A percentile compares a stretch with the other conserved stretches of the same genome.
phyloP scores from a whole-genome alignment of 2,888 invertebrate genomes.

The Drosophila yooni region DNA sequence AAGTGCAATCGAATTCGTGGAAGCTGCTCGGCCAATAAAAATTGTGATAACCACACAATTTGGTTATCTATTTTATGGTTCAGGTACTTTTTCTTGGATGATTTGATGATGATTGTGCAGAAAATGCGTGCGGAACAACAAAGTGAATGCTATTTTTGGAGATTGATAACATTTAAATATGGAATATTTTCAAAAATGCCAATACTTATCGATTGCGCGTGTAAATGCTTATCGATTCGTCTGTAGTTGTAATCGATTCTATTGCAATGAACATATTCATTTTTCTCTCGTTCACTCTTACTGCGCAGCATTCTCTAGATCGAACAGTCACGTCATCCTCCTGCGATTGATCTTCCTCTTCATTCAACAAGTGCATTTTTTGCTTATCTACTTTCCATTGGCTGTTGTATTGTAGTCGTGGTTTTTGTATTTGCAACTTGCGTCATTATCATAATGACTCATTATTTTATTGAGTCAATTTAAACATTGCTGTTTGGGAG shows the following conservation, averaged over 20 bases:
- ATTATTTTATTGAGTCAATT: not conserved
- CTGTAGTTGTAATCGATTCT: not conserved
- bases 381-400: not conserved
- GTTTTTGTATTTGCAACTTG: not conserved
- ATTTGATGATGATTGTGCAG: constrained; percentile 1
- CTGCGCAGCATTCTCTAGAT: not conserved
- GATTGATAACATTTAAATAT: not conserved
- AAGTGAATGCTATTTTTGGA: not conserved
- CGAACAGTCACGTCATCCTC: not conserved
- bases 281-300: not conserved
- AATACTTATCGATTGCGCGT: not conserved
- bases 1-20: constrained; percentile 25
- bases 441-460: not conserved
- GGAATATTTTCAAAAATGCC: not conserved
- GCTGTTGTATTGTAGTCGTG: not conserved
- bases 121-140: not conserved
- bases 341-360: not conserved
- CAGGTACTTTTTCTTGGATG: constrained; percentile 11
- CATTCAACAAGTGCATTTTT: not conserved
- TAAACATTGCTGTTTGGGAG: not conserved
- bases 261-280: not conserved
- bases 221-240: constrained; percentile 5
- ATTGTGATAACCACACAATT: constrained; percentile 23
- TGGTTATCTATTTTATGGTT: constrained; percentile 20
- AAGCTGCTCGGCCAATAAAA: constrained; percentile 26